Percentiles rank a stretch among this genome's conserved stretches.
These are phyloP conservation scores for Melanerpes aurifrons DNA, from an alignment of 2,113 vertebrate species.

Conservation along the genomic window DNA sequence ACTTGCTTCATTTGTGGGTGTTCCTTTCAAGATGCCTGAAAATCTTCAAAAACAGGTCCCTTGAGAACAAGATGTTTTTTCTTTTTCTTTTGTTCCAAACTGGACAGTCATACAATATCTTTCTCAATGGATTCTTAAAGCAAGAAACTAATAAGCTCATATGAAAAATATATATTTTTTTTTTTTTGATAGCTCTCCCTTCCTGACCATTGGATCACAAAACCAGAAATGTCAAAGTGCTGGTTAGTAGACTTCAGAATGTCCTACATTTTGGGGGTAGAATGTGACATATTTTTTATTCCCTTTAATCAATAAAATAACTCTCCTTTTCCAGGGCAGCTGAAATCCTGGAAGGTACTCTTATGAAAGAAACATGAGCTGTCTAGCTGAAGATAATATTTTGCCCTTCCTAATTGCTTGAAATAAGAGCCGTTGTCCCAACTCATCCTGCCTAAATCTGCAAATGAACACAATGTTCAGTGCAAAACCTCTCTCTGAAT, in stretches of 20 bases:
- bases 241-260: not conserved
- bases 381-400: not conserved
- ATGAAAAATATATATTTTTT: not conserved
- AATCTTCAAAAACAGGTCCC: not conserved
- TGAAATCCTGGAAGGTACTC: not conserved
- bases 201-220: not conserved
- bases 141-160: not conserved
- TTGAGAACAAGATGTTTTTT: not conserved
- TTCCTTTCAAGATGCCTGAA: not conserved
- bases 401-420: not conserved
- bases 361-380: not conserved
- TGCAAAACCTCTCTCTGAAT: not conserved
- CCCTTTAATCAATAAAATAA: not conserved
- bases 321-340: not conserved
- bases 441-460: not conserved
- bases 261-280: not conserved
- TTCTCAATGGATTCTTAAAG: not conserved
- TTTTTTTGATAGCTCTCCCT: not conserved
- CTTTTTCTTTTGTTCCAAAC: not conserved
- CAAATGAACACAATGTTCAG: not conserved
- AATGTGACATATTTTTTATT: not conserved
- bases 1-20: not conserved
- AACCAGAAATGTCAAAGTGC: not conserved
- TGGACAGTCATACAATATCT: not conserved
- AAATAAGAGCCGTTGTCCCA: not conserved